These are phyloP conservation scores for Thamnophis sirtalis DNA, from an alignment of 2,113 vertebrate genomes.

Conservation along the genomic window DNA sequence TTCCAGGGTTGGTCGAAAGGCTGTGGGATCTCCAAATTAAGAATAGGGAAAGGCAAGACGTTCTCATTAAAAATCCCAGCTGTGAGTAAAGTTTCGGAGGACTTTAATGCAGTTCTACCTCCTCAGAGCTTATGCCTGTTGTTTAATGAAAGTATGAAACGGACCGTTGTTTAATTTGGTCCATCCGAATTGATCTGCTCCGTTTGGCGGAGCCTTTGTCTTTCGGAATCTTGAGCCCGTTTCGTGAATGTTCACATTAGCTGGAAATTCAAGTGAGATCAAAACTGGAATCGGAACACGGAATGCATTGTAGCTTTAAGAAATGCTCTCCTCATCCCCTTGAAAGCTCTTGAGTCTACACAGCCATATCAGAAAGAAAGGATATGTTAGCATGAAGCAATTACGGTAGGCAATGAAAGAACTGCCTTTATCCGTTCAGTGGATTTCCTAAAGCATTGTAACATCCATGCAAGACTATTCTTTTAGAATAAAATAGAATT, in stretches of 20 bases:
- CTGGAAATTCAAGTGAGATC: not conserved
- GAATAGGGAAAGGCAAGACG: not conserved
- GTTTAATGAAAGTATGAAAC: not conserved
- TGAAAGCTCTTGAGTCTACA: not conserved
- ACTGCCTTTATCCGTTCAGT: not conserved
- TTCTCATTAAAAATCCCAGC: not conserved
- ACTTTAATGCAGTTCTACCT: not conserved
- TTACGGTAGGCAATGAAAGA: not conserved
- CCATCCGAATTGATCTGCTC: not conserved
- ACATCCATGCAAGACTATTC: not conserved
- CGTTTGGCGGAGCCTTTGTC: not conserved
- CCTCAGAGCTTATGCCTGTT: not conserved
- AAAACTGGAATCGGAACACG: not conserved
- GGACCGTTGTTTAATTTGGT: not conserved
- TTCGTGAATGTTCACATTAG: not conserved
- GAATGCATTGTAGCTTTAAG: not conserved
- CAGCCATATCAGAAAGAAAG: not conserved
- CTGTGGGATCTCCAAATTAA: not conserved
- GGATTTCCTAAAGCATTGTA: not conserved
- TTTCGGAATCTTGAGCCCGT: not conserved
- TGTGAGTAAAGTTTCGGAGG: not conserved
- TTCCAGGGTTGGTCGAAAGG: not conserved
- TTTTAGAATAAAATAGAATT: too few species aligned
- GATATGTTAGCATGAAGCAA: not conserved
- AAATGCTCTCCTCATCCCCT: not conserved